Conservation (phyloP, 2,113 vertebrate genomes). For the Hemicordylus capensis region DNA sequence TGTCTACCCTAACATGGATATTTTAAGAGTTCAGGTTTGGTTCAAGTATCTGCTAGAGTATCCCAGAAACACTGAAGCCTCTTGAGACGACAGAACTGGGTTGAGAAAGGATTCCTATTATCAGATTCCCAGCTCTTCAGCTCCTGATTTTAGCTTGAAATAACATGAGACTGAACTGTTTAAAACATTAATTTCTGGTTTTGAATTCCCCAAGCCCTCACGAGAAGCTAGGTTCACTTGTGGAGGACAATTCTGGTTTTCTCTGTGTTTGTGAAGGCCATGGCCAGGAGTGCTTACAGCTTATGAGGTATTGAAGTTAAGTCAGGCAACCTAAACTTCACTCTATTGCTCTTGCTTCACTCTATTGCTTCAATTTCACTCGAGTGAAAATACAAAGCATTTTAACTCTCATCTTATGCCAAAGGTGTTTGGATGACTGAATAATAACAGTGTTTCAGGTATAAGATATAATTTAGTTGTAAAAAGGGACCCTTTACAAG, state of each 20-base stretch:
- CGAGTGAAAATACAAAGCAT: too few species aligned
- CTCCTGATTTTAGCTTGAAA: conserved; percentile 55
- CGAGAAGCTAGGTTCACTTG: not conserved
- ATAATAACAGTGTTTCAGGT: too few species aligned
- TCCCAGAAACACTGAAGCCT: conserved; percentile 3
- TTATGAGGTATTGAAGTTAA: too few species aligned
- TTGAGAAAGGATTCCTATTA: conserved; percentile 40
- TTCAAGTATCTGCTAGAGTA: conserved; percentile 28
- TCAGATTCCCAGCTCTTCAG: conserved; percentile 64
- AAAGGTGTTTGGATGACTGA: too few species aligned
- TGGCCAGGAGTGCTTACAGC: not conserved
- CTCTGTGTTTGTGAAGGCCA: not conserved
- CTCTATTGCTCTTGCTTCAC: too few species aligned
- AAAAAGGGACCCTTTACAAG: too few species aligned
- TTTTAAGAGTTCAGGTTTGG: conserved; percentile 46
- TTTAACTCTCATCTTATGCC: too few species aligned
- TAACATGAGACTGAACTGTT: conserved; percentile 56
- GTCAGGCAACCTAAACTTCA: too few species aligned
- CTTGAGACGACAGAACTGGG: not conserved
- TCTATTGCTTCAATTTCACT: too few species aligned
- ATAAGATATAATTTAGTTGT: too few species aligned
- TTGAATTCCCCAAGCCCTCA: conserved; percentile 1
- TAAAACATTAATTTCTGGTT: conserved; percentile 29
- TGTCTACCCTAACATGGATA: not conserved
- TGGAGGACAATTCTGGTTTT: not conserved